Evolutionary conservation across 1,140 invertebrate genomes (phyloP).

Genomic region (Agrilus planipennis): DNA sequence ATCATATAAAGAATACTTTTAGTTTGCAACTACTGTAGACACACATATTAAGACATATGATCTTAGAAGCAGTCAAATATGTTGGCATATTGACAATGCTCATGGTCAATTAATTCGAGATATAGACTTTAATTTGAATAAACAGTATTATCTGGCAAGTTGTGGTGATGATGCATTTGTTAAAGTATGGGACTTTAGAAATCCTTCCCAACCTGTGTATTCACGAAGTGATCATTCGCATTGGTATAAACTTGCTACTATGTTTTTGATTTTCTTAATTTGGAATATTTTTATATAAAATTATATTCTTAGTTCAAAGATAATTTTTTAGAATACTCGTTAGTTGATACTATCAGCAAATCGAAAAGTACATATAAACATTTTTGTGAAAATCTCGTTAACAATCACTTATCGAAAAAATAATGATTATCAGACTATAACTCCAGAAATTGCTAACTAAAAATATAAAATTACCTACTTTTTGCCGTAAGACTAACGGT

Average conservation of each 20-base stretch:
- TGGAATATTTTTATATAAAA: constrained; percentile 6
- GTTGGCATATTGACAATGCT: constrained; percentile 75
- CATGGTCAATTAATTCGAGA: constrained; percentile 83
- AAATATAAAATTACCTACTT: too few relatives aligned
- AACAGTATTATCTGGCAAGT: constrained; percentile 85
- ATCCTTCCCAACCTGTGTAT: constrained; percentile 63
- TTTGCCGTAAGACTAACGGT: too few relatives aligned
- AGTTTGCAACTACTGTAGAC: constrained; percentile 41
- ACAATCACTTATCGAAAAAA: too few relatives aligned
- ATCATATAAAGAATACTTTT: too few relatives aligned
- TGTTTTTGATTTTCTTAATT: neutral
- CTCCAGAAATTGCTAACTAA: too few relatives aligned
- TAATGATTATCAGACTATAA: too few relatives aligned
- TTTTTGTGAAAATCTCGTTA: too few relatives aligned
- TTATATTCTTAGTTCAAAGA: neutral
- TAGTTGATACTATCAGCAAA: too few relatives aligned
- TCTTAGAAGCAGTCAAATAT: constrained; percentile 53
- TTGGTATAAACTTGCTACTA: constrained; percentile 65
- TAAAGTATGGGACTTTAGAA: constrained; percentile 93
- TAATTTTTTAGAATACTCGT: too few relatives aligned
- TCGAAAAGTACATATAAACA: too few relatives aligned
- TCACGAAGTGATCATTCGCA: constrained; percentile 85
- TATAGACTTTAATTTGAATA: constrained; percentile 94
- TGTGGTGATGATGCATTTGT: constrained; percentile 91
- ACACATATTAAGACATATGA: constrained; percentile 81